Evolutionary conservation across 2,888 invertebrate genomes (phyloP).

Genomic region (Endotricha flammealis): DNA sequence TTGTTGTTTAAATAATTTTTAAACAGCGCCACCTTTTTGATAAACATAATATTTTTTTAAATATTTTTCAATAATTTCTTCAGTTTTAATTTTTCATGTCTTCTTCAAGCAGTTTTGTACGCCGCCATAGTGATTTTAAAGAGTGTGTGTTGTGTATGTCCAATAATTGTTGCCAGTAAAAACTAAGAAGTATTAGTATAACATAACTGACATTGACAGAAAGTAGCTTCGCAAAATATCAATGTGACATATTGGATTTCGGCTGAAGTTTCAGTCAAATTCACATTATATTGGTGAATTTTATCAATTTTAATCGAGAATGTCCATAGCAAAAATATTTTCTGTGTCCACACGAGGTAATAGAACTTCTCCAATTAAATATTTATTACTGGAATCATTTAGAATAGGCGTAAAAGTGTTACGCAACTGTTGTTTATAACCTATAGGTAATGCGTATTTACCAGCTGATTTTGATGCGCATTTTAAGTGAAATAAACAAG

Average conservation of each 20-base stretch:
- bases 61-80: no score
- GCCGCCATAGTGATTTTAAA: slow-evolving; percentile 11
- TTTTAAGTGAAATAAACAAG: no score
- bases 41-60: no score
- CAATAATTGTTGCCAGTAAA: neutral
- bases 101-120: no score
- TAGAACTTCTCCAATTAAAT: slow-evolving; percentile 4
- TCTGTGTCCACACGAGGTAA: slow-evolving; percentile 69
- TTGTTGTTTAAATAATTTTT: no score
- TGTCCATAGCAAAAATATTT: slow-evolving; percentile 76
- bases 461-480: slow-evolving; percentile 35
- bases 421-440: slow-evolving; percentile 69
- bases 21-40: no score
- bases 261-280: slow-evolving; percentile 12
- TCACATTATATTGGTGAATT: slow-evolving; percentile 3
- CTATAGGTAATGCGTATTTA: slow-evolving; percentile 42
- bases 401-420: slow-evolving; percentile 38
- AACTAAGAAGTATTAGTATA: no score
- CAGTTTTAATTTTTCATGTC: no score
- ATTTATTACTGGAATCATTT: neutral
- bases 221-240: slow-evolving; percentile 11
- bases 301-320: slow-evolving; percentile 27
- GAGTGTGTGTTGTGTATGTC: neutral
- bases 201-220: no score
- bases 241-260: slow-evolving; percentile 10